Base-by-base conservation (phyloP, 2,797 vertebrate species). In the Catharus ustulatus region DNA sequence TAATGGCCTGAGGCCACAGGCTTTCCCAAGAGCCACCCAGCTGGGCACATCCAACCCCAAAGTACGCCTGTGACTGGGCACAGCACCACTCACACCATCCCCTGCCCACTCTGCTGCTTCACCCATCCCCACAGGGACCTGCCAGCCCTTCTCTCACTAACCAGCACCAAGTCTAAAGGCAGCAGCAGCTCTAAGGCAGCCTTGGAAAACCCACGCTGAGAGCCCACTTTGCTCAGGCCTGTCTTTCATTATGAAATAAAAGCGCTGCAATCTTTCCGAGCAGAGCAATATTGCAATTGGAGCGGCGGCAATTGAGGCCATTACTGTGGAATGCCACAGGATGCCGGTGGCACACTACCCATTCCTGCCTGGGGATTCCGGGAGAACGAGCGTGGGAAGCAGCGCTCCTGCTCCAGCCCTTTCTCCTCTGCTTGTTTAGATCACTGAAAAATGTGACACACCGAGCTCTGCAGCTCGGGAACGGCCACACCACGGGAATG, bases 341-440 rank as follows among this genome's bases (percentile, higher is more conserved):
- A 55, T 21, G 82, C 72, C 24, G 20, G 76, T 67, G 68, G 84
- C 93, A 95, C 92, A 80, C 81, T 92, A 87, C 89, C 93, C 82
- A 95, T 96, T 95, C 95, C 95, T 6, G 13, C 87, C 91, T 32
- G 58, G 90, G 93, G 89, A 94, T 81, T 58, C 76, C 22, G 3
- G 43, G 66, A 92, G 91, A 96, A 67, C 63, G 52, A 75, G 94
- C 84, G 93, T 95, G 91, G 93, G 95, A 86, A 89, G 93, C 61
- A n/a, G 16, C 5, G 1, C n/a, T 94, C 74, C 83, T 59, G 78
- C 76, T 52, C 6, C 67, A 83, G 68, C 90, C 78, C 81, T 80
- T 74, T 93, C 87, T 92, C 93, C 87, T 48, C 54, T 0, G 4
- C 93, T 59, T 59, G 62, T 92, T 97, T 89, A 96, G 95, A 91